Evolutionary conservation across 2,797 vertebrate species (phyloP).

Genomic region (Siniperca obscura): DNA sequence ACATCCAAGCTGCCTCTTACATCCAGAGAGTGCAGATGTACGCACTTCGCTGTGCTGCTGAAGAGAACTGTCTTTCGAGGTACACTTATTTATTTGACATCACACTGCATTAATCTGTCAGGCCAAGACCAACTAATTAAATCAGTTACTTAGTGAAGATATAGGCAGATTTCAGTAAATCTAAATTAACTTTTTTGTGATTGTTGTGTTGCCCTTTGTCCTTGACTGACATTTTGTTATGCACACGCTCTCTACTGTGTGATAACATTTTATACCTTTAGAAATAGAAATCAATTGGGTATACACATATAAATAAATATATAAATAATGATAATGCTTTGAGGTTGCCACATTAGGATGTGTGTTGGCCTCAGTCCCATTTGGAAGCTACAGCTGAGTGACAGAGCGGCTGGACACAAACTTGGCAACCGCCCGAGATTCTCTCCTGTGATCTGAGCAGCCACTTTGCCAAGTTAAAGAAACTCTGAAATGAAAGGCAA

Average conservation of each 20-base stretch:
- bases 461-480: slow-evolving; percentile 70
- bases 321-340: slow-evolving; percentile 36
- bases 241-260: not conserved
- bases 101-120: not conserved
- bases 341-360: slow-evolving; percentile 39
- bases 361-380: slow-evolving; percentile 46
- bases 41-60: slow-evolving; percentile 87
- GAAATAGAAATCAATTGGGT: slow-evolving; percentile 1
- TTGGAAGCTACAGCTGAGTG: slow-evolving; percentile 54
- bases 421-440: slow-evolving; percentile 50
- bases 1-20: slow-evolving; percentile 87
- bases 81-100: slow-evolving; percentile 47
- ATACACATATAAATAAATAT: not conserved
- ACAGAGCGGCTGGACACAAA: slow-evolving; percentile 54
- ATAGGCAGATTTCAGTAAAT: not conserved
- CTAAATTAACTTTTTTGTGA: not conserved
- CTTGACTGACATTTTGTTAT: not conserved
- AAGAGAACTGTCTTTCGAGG: slow-evolving; percentile 90
- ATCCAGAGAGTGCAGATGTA: slow-evolving; percentile 89
- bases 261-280: not conserved
- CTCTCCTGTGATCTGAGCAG: slow-evolving; percentile 64
- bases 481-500: slow-evolving; percentile 58
- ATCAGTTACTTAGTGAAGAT: not conserved
- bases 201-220: not conserved
- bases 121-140: not conserved